These are phyloP conservation scores for Lamproptera curius DNA, from an alignment of 2,888 invertebrate species.

Conservation along the genomic window DNA sequence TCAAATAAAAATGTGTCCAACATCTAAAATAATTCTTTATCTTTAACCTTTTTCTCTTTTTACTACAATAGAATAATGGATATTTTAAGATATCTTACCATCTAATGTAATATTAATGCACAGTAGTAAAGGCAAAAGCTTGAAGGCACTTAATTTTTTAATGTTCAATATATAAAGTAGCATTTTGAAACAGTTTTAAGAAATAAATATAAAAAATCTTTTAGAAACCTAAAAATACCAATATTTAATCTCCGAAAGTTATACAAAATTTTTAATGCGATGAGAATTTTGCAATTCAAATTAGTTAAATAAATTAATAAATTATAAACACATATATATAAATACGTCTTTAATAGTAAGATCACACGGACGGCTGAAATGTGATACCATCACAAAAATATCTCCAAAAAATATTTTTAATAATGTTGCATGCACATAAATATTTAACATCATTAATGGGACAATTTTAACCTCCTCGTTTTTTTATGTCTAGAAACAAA, in stretches of 20 bases:
- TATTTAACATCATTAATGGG: too few relatives aligned
- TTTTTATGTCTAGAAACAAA: too few relatives aligned
- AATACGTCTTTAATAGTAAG: too few relatives aligned
- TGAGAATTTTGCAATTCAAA: too few relatives aligned
- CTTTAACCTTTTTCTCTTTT: too few relatives aligned
- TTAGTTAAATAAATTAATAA: too few relatives aligned
- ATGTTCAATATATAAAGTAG: background rate
- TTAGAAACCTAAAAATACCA: too few relatives aligned
- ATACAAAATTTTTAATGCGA: too few relatives aligned
- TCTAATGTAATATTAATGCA: background rate
- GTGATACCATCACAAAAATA: background rate
- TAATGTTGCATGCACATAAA: background rate
- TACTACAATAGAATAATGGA: too few relatives aligned
- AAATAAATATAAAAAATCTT: background rate
- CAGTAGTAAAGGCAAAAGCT: slow-evolving; percentile 1
- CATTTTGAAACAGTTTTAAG: background rate
- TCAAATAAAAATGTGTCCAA: background rate
- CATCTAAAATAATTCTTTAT: background rate
- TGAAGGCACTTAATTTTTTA: slow-evolving; percentile 6
- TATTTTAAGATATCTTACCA: background rate
- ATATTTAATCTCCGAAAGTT: too few relatives aligned
- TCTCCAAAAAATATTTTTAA: background rate
- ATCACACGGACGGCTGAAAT: slow-evolving; percentile 24
- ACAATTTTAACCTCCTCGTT: background rate
- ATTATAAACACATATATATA: too few relatives aligned